Evolutionary conservation across 2,113 vertebrate genomes (phyloP), one percentile per base, ranked within the genome.

Genomic region (Semnopithecus entellus): DNA sequence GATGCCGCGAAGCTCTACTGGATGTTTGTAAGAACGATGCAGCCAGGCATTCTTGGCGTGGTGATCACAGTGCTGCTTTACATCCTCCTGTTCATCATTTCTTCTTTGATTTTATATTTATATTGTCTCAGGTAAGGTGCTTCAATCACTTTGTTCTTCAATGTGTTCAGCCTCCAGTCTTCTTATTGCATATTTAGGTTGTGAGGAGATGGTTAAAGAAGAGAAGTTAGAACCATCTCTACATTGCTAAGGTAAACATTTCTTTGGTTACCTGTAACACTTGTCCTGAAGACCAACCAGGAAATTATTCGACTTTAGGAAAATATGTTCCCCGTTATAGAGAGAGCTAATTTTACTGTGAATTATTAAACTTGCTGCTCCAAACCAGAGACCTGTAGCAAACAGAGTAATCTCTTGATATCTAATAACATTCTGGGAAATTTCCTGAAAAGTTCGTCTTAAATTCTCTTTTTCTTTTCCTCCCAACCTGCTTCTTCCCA

Each of bases 1-100:
- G 99, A 99, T 30, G 99, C 99, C 64, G 99, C 99, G 40, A 99
- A 99, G 90, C 99, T 99, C 48, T 99, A 99, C 97, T 99, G 99
- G 99, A 98, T 99, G 85, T 99, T 99, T 95, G 95, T 98, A 87
- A 98, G 98, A 96, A 98, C 91, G 16, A 98, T 98, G 32, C 98
- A 99, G 88, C 99, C 99, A 0, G 99, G 99, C 25, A 91, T 99
- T 80, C 98, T 98, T 2, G 99, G 99, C 32, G 97, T 98, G 86
- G 59, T 99, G 96, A 98, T 99, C 98, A 99, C 99, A 0, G 59
- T 99, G 72, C 97, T 99, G 57, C 98, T 99, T 73, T 99, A 99
- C 13, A 59, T 52, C 8, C 97, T 99, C 50, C 97, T 99, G 55
- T 98, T 99, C 97, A 97, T 99, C 97, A 98, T 99, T 90, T 99